Conservation (phyloP, 2,888 invertebrate species). For the Salpingus planirostris region DNA sequence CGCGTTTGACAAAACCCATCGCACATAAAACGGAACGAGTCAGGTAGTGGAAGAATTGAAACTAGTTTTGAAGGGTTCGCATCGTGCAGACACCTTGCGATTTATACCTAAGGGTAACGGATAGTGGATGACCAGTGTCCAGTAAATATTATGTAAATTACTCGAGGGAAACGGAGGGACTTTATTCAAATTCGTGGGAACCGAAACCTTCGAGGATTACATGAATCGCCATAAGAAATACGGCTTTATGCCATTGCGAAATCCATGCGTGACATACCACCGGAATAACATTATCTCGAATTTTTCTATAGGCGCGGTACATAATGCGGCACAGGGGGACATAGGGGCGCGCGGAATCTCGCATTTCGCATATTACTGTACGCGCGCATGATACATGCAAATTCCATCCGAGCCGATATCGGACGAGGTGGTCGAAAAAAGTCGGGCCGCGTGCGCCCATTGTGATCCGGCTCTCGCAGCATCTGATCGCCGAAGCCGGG, state of each 20-base stretch:
- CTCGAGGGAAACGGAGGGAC: slow-evolving; percentile 27
- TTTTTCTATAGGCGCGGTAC: too few species aligned
- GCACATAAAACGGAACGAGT: slow-evolving; percentile 14
- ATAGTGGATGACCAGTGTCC: slow-evolving; percentile 35
- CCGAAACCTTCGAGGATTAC: slow-evolving; percentile 18
- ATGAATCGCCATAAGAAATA: slow-evolving; percentile 15
- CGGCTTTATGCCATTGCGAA: slow-evolving; percentile 11
- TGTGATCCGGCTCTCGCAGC: slow-evolving; percentile 5
- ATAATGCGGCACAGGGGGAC: too few species aligned
- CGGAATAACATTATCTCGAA: neutral
- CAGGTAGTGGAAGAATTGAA: slow-evolving; percentile 15
- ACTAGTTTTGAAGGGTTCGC: slow-evolving; percentile 17
- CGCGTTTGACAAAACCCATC: slow-evolving; percentile 14
- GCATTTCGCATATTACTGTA: too few species aligned
- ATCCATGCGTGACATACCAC: slow-evolving; percentile 3
- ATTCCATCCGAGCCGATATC: too few species aligned
- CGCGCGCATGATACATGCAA: too few species aligned
- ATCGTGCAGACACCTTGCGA: slow-evolving; percentile 15
- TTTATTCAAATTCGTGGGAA: slow-evolving; percentile 36
- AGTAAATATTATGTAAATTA: slow-evolving; percentile 36
- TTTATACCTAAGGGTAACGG: slow-evolving; percentile 20
- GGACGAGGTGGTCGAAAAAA: too few species aligned
- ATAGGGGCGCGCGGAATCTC: too few species aligned
- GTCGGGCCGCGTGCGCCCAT: slow-evolving; percentile 13
- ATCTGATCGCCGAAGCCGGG: too few species aligned